These are phyloP conservation scores for Chouioia cunea DNA, from an alignment of 2,888 invertebrate species.

Conservation along the genomic window DNA sequence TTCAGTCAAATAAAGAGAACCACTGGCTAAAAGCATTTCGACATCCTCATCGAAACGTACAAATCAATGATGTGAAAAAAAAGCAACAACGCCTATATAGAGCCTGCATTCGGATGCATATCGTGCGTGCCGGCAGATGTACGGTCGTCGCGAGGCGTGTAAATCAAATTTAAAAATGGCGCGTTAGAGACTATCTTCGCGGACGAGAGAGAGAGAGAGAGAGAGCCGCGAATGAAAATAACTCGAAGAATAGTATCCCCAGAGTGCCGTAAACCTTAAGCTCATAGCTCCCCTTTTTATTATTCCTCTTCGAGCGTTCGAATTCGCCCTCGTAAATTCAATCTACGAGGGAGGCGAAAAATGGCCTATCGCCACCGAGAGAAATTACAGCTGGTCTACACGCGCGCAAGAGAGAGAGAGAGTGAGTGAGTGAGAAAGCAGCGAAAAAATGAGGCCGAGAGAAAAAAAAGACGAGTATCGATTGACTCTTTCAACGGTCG, in stretches of 20 bases:
- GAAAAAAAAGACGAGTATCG: slow-evolving; percentile 37
- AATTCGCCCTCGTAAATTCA: slow-evolving; percentile 40
- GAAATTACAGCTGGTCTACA: slow-evolving; percentile 31
- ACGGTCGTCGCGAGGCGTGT: slow-evolving; percentile 64
- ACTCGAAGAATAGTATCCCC: slow-evolving; percentile 53
- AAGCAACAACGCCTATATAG: too few species aligned
- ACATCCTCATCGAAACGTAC: too few species aligned
- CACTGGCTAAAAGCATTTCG: too few species aligned
- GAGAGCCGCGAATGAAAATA: slow-evolving; percentile 52
- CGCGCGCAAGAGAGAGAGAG: too few species aligned
- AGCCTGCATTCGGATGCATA: too few species aligned
- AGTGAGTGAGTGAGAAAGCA: too few species aligned
- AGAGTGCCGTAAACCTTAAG: slow-evolving; percentile 32
- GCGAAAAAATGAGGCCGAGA: neutral
- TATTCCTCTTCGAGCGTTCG: neutral
- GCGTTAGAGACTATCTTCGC: slow-evolving; percentile 50
- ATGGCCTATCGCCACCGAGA: slow-evolving; percentile 35
- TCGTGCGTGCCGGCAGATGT: slow-evolving; percentile 51
- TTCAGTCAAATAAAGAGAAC: too few species aligned
- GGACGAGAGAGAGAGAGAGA: slow-evolving; percentile 21
- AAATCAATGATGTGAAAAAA: too few species aligned
- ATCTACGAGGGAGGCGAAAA: slow-evolving; percentile 41
- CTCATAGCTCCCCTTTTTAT: too few species aligned
- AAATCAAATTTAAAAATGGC: slow-evolving; percentile 67
- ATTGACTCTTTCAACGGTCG: slow-evolving; percentile 43